Percentiles rank a stretch among this genome's conserved stretches.
Conservation (phyloP, 2,797 vertebrate species). For the Bovichtus diacanthus region DNA sequence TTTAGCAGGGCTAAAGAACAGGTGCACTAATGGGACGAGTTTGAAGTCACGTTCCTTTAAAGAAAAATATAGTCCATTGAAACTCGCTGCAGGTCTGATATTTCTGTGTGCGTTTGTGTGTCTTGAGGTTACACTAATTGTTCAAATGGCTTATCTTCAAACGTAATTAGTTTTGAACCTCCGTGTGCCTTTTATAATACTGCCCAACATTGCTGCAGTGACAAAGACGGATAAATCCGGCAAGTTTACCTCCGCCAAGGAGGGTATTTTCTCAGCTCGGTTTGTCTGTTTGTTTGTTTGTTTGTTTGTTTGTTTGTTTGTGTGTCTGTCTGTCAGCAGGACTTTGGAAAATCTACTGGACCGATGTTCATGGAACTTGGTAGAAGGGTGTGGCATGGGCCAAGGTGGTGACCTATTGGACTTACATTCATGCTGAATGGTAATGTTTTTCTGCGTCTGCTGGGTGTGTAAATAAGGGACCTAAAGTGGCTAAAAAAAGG, state of each 20-base stretch:
- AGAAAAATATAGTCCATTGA: background rate
- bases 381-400: too few species aligned
- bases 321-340: too few species aligned
- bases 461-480: too few species aligned
- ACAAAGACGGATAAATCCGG: background rate
- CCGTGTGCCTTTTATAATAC: constrained; percentile 5
- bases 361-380: too few species aligned
- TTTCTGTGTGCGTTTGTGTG: constrained; percentile 8
- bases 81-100: background rate
- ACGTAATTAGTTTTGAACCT: constrained; percentile 10
- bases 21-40: background rate
- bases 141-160: constrained; percentile 9
- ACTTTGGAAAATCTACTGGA: too few species aligned
- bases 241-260: too few species aligned
- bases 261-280: too few species aligned
- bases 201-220: background rate
- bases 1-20: constrained; percentile 39
- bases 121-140: background rate
- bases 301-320: too few species aligned
- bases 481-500: too few species aligned
- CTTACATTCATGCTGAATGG: background rate
- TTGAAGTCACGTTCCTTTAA: constrained; percentile 17
- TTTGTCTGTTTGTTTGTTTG: too few species aligned
- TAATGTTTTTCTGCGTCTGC: background rate
- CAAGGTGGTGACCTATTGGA: too few species aligned